Percentiles rank a stretch among this genome's conserved stretches.
Evolutionary conservation across 1,140 invertebrate species (phyloP).

Genomic region (Ceratina calcarata): DNA sequence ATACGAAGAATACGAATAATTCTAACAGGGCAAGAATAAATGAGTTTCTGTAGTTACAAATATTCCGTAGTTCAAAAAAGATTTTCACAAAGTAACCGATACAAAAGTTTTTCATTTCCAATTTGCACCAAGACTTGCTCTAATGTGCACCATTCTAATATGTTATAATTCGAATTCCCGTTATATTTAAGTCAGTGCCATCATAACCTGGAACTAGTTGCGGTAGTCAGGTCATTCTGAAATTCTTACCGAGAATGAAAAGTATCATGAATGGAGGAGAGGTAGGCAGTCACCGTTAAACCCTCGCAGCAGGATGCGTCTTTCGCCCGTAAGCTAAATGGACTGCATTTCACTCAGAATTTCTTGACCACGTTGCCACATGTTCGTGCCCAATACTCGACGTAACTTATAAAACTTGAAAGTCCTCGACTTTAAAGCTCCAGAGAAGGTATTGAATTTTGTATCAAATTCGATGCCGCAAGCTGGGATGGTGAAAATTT

Average conservation of each 20-base stretch:
- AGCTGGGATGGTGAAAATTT: too few species aligned
- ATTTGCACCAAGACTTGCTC: neutral
- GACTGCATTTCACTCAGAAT: constrained; percentile 60
- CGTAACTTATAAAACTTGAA: neutral
- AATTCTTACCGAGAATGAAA: constrained; percentile 63
- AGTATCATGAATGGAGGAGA: constrained; percentile 64
- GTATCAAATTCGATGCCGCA: too few species aligned
- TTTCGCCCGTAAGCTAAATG: constrained; percentile 61
- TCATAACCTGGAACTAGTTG: constrained; percentile 21
- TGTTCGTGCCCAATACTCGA: constrained; percentile 28
- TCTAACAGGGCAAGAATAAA: too few species aligned
- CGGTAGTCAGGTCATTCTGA: constrained; percentile 49
- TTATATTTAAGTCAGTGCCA: constrained; percentile 14
- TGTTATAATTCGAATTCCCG: constrained; percentile 11
- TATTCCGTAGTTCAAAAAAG: neutral
- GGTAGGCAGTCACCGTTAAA: constrained; percentile 69
- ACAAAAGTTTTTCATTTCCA: neutral
- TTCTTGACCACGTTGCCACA: constrained; percentile 65
- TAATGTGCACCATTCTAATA: neutral
- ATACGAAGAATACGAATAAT: neutral
- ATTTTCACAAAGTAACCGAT: too few species aligned
- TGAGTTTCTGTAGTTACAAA: too few species aligned
- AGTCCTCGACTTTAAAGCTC: neutral
- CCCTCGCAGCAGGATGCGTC: constrained; percentile 72
- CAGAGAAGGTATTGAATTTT: too few species aligned